Conservation (phyloP, 2,113 vertebrate species). For the Dendrocopos noguchii region DNA sequence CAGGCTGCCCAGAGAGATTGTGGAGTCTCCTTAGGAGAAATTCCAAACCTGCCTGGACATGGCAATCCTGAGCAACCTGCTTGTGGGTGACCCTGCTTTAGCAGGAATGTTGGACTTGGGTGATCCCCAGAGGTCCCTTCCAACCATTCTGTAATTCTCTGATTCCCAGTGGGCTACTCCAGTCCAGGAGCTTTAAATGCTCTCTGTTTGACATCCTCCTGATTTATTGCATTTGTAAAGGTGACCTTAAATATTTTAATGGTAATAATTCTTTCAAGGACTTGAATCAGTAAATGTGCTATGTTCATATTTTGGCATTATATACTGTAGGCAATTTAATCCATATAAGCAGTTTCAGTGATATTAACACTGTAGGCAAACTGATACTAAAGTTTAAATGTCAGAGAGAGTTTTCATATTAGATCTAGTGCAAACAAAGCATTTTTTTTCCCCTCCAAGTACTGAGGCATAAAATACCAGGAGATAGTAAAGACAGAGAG, state of each 20-base stretch:
- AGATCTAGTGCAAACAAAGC: conserved; percentile 73
- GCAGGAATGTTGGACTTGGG: no score
- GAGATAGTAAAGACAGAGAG: conserved; percentile 67
- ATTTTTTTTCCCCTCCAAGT: conserved; percentile 52
- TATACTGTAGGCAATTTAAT: conserved; percentile 72
- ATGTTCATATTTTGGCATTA: conserved; percentile 73
- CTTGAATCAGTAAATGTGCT: conserved; percentile 68
- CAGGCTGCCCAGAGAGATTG: no score
- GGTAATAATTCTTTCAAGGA: conserved; percentile 75
- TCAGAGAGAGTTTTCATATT: conserved; percentile 71
- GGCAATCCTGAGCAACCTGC: no score
- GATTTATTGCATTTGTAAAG: conserved; percentile 72
- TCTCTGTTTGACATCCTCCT: conserved; percentile 59
- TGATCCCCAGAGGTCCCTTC: no score
- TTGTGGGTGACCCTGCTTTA: no score
- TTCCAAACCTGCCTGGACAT: no score
- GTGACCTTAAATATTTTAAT: conserved; percentile 77
- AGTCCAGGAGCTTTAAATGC: background rate
- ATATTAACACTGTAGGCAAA: conserved; percentile 76
- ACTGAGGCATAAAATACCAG: conserved; percentile 71
- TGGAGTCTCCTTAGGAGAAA: no score
- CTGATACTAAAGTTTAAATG: conserved; percentile 77
- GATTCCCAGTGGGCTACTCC: background rate
- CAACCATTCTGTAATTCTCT: no score
- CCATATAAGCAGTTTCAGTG: conserved; percentile 64